Base-by-base conservation (phyloP, 1,140 invertebrate species). In the Pentalonia nigronervosa region DNA sequence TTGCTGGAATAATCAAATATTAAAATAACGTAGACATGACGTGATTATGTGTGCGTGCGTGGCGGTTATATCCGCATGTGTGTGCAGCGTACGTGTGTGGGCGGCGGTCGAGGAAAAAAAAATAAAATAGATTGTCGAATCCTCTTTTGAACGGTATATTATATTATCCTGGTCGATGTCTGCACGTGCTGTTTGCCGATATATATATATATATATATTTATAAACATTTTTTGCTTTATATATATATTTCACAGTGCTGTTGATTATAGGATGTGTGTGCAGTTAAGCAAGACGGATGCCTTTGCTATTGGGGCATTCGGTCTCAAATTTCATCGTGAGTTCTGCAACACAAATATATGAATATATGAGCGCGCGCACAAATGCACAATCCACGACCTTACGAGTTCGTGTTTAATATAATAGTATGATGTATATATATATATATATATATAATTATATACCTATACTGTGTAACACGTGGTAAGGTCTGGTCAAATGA, bases 201-300 rank as follows among this genome's bases (percentile, higher is more conserved):
- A 48, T n/a, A 47, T 47, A 83, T 6, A 17, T 41, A 83, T 34
- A 23, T 41, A 83, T 48, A 41, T 4, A 45, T 11, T 48, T 89
- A 53, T 89, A 53, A 23, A 50, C 50, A 53, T 76, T 76, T n/a
- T 67, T 30, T 41, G 41, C 41, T 41, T 67, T 60, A n/a, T 50
- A 17, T 89, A 88, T 88, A 88, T 89, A 56, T 56, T 41, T 89
- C 11, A 89, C 53, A 89, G 50, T 56, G 56, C 30, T 67, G 53
- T 90, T 45, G 89, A 90, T 67, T 60, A 41, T 41, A 45, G 48
- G n/a, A 41, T n/a, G 67, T n/a, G 60, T 34, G 14, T 76, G 14
- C 14, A 76, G 4, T 92, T 92, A 92, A 92, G 90, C 90, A 50
- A 92, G 90, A 83, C 90, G 90, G 67, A 92, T 92, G 90, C 90